These are phyloP conservation scores for Hirtodrosophila cameraria DNA, from an alignment of 2,888 invertebrate genomes.

Conservation along the genomic window DNA sequence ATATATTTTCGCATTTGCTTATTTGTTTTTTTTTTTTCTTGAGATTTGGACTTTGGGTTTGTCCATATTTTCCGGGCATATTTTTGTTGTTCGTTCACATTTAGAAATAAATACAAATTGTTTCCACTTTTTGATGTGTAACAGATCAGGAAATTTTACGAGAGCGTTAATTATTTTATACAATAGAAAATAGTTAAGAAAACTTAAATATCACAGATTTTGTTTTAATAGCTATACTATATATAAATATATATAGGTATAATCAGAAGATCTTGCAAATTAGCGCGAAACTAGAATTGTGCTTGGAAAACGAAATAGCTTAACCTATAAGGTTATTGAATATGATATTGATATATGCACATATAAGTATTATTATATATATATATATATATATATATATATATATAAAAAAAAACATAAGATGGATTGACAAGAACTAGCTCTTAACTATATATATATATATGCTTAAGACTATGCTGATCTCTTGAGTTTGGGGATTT, in stretches of 20 bases:
- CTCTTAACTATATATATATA: slow-evolving; percentile 60
- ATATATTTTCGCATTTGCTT: slow-evolving; percentile 58
- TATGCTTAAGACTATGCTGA: slow-evolving; percentile 21
- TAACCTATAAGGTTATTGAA: slow-evolving; percentile 42
- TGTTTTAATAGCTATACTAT: slow-evolving; percentile 48
- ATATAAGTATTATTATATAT: slow-evolving; percentile 13
- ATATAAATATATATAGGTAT: slow-evolving; percentile 47
- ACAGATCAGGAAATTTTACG: slow-evolving; percentile 49
- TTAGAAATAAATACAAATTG: slow-evolving; percentile 67
- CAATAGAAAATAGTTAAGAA: slow-evolving; percentile 55
- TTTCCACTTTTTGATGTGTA: slow-evolving; percentile 13
- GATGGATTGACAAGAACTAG: slow-evolving; percentile 66
- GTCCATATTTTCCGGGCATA: slow-evolving; percentile 34
- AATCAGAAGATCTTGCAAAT: slow-evolving; percentile 34
- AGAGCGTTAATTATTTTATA: slow-evolving; percentile 47
- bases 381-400: slow-evolving; percentile 1
- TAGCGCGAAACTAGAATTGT: slow-evolving; percentile 38
- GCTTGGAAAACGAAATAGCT: slow-evolving; percentile 7
- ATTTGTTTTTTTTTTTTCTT: slow-evolving; percentile 37
- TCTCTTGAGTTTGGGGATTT: slow-evolving; percentile 15
- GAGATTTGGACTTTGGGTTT: slow-evolving; percentile 54
- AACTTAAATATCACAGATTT: slow-evolving; percentile 84
- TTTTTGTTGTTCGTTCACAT: slow-evolving; percentile 33
- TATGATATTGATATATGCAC: slow-evolving; percentile 62
- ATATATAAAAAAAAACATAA: slow-evolving; percentile 7